Evolutionary conservation across 2,797 vertebrate genomes (phyloP).

Genomic region (Acipenser ruthenus): DNA sequence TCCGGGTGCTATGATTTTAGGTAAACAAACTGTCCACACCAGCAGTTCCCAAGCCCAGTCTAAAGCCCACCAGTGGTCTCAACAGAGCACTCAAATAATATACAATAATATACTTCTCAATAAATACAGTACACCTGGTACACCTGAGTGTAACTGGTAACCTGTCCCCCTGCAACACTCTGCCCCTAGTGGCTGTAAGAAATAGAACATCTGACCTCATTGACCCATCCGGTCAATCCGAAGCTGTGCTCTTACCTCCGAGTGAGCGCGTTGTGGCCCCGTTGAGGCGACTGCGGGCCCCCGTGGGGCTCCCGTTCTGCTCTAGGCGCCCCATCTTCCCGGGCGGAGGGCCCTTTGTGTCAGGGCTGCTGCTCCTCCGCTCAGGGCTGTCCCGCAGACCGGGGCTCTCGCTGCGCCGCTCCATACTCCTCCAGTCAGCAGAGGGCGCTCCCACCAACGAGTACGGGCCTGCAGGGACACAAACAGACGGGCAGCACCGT

Average conservation of each 20-base stretch:
- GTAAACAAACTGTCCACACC: no score
- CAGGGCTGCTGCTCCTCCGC: constrained; percentile 79
- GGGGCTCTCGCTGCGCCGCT: constrained; percentile 87
- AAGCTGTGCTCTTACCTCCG: constrained; percentile 64
- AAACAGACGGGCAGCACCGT: neutral
- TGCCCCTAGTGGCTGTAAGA: no score
- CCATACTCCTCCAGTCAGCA: constrained; percentile 85
- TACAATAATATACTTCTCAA: no score
- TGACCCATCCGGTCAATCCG: no score
- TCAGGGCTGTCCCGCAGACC: constrained; percentile 88
- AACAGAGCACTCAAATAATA: no score
- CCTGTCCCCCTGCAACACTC: no score
- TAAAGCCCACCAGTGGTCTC: no score
- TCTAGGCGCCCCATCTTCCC: constrained; percentile 84
- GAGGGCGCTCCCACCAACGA: constrained; percentile 80
- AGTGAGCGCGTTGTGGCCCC: constrained; percentile 73
- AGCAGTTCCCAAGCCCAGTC: no score
- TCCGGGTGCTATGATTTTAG: no score
- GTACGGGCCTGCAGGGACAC: constrained; percentile 69
- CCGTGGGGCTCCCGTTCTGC: constrained; percentile 89
- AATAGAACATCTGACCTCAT: no score
- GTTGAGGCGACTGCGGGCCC: constrained; percentile 78
- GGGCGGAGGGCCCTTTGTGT: constrained; percentile 75
- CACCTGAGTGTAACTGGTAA: no score
- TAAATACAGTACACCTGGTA: no score